Conservation (phyloP, 2,797 vertebrate genomes). For the Ctenochaetus hawaiiensis region DNA sequence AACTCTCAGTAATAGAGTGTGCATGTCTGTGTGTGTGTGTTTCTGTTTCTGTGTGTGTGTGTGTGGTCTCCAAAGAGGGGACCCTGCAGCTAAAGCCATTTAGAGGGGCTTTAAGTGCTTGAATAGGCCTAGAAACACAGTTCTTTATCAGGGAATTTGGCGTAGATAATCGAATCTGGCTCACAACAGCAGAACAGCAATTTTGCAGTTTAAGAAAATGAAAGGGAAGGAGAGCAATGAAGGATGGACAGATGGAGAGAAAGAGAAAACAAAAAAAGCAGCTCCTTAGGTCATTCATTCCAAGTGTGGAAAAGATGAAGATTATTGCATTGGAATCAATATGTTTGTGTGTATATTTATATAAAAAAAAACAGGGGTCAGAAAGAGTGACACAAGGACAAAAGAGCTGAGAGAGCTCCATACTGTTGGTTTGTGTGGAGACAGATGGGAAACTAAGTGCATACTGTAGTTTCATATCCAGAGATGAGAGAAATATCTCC, state of each 20-base stretch:
- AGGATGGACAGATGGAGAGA: constrained; percentile 32
- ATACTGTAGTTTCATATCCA: constrained; percentile 61
- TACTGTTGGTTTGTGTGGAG: constrained; percentile 47
- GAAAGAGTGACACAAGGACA: constrained; percentile 33
- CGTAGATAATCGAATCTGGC: constrained; percentile 78
- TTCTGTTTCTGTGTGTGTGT: constrained; percentile 15
- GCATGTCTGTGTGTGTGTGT: constrained; percentile 17
- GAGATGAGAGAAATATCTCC: constrained; percentile 56
- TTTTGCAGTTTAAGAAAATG: constrained; percentile 50
- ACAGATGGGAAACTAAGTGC: constrained; percentile 59
- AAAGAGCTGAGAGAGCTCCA: constrained; percentile 8
- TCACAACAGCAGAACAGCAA: constrained; percentile 72
- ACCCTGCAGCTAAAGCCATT: constrained; percentile 80
- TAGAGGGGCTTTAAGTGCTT: constrained; percentile 75
- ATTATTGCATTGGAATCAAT: constrained; percentile 14
- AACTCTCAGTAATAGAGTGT: constrained; percentile 54
- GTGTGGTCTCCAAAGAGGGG: constrained; percentile 56
- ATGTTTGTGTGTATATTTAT: constrained; percentile 21
- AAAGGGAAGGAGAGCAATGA: constrained; percentile 48
- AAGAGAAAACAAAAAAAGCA: constrained; percentile 25
- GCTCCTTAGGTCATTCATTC: constrained; percentile 40
- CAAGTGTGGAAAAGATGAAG: constrained; percentile 27
- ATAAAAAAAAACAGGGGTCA: constrained; percentile 9
- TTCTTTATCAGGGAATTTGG: constrained; percentile 81
- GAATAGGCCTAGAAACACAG: constrained; percentile 76